A percentile compares a stretch with the other conserved stretches of the same genome.
phyloP scores from a whole-genome alignment of 2,113 vertebrate genomes.

The Odobenus rosmarus region DNA sequence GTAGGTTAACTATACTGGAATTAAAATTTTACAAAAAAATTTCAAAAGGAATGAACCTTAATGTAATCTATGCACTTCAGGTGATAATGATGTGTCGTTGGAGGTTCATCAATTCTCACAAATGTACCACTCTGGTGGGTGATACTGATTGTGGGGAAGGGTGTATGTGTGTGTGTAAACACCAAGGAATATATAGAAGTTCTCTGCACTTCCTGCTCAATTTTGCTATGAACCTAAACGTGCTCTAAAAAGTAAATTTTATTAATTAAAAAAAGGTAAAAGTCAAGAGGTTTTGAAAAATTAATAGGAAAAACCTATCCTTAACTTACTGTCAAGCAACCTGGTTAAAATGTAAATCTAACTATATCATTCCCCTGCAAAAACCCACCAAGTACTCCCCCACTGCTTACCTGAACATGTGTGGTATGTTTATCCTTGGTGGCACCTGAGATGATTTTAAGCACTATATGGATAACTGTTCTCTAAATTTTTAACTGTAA shows the following conservation, averaged over 20 bases:
- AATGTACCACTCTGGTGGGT: not conserved
- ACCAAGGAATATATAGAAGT: not conserved
- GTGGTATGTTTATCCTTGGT: not conserved
- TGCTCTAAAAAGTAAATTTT: not conserved
- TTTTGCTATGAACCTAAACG: not conserved
- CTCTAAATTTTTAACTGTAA: conserved; percentile 1
- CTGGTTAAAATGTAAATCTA: not conserved
- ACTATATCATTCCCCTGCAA: not conserved
- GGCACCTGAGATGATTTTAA: not conserved
- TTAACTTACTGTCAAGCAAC: not conserved
- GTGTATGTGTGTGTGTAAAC: no score
- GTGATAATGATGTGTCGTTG: not conserved
- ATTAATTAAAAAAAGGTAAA: conserved; percentile 20
- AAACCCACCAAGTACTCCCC: not conserved
- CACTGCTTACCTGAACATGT: not conserved
- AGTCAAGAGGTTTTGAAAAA: not conserved
- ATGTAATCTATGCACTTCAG: not conserved
- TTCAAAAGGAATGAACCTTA: not conserved
- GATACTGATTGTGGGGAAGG: not conserved
- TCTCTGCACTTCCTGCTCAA: not conserved
- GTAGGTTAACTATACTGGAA: not conserved
- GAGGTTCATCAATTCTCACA: not conserved
- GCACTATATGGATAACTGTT: not conserved
- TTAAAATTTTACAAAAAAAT: not conserved
- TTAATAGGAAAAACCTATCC: not conserved